Percentiles rank a stretch among this genome's conserved stretches.
phyloP scores from a whole-genome alignment of 2,113 vertebrate species.

The Aplodontia rufa region DNA sequence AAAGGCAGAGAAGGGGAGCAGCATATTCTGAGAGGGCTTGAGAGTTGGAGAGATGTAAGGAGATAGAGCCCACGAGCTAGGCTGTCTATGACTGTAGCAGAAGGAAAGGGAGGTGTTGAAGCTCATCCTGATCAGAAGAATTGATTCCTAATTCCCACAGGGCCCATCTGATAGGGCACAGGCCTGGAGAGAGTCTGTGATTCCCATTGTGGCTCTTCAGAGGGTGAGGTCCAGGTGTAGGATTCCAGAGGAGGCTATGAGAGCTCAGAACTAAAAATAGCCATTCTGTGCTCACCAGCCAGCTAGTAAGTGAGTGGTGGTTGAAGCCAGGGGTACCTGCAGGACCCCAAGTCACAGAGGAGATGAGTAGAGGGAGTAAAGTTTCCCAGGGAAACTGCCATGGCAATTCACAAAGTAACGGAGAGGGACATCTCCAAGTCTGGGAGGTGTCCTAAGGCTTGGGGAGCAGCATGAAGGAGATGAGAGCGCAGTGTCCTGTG shows the following conservation, averaged over 20 bases:
- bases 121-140: too few species aligned
- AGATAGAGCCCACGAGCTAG: rapidly evolving
- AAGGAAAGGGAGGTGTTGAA: rapidly evolving
- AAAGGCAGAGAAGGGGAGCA: not conserved
- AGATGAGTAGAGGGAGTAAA: not conserved
- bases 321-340: not conserved
- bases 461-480: not conserved
- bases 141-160: not conserved
- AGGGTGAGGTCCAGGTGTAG: not conserved
- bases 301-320: not conserved
- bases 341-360: not conserved
- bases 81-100: not conserved
- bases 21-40: not conserved
- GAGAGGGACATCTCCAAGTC: not conserved
- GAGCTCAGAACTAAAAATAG: not conserved
- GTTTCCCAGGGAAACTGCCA: not conserved
- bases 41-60: not conserved
- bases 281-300: not conserved
- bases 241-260: not conserved
- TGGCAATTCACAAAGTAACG: not conserved
- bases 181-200: not conserved
- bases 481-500: not conserved
- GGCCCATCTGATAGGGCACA: not conserved
- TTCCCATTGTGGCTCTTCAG: not conserved
- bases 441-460: not conserved